Base-by-base conservation (phyloP, 2,888 invertebrate species). In the Hedya salicella region DNA sequence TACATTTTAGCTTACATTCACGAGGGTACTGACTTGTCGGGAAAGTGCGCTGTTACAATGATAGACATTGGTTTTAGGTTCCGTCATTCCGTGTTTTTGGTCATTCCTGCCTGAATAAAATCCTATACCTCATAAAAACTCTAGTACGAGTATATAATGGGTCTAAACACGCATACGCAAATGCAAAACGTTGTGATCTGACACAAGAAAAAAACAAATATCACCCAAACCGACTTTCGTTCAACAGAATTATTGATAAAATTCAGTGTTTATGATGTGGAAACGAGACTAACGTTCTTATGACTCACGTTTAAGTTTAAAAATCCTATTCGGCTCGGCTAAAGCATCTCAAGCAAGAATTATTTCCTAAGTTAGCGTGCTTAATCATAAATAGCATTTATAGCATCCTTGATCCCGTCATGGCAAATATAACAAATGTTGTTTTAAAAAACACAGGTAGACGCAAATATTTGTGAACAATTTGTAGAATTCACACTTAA, bases 381-480 rank as follows among this genome's bases (percentile, higher is more conserved):
- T 80, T 80, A 87, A 89, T 90, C 84, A 81, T 71, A 75, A 74
- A 75, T 78, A 83, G 75, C 79, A 78, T 86, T 88, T 85, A 86
- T 78, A 78, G 77, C 80, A 80, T 85, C 86, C 84, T 85, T 85
- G 85, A 85, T 86, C 82, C 79, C 71, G 86, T 86, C 86, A 88
- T 86, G 88, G 84, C 81, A 84, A 87, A 88, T 87, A 81, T 85
- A 79, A 84, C 81, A 81, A 85, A 86, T 84, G 82, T 73, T 74
- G 68, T 77, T 80, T 82, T 86, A 89, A 87, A 87, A 86, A 75
- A 75, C 81, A 80, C 91, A 91, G 91, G 91, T 91, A 91, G 92
- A 86, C 85, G 87, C 91, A 91, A 92, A 92, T 91, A 91, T 92
- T 91, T 92, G 89, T 86, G 91, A 91, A 88, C 90, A 85, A 88